These are phyloP conservation scores for Cyphomyrus plagiostoma DNA, from an alignment of 2,113 vertebrate species.

Conservation along the genomic window DNA sequence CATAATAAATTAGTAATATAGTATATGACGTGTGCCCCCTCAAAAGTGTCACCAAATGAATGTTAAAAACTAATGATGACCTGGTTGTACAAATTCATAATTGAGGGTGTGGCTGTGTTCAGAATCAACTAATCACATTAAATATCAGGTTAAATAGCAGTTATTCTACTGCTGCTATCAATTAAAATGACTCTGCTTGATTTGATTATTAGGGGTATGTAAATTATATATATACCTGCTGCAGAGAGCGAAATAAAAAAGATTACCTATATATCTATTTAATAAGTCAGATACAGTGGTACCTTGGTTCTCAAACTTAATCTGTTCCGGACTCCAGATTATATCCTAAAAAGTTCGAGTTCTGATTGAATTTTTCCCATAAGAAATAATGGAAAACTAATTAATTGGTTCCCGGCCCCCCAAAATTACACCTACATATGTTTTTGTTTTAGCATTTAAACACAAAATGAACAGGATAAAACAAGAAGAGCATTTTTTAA, in stretches of 20 bases:
- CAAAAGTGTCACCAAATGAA: not conserved
- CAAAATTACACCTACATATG: no score
- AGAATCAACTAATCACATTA: not conserved
- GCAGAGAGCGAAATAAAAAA: not conserved
- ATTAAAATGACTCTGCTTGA: not conserved
- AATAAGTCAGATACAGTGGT: not conserved
- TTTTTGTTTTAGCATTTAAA: no score
- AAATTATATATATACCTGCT: not conserved
- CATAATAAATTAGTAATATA: not conserved
- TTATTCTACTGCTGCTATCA: not conserved
- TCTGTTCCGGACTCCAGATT: no score
- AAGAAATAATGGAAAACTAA: no score
- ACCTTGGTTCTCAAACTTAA: no score
- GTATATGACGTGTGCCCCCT: not conserved
- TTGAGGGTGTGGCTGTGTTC: not conserved
- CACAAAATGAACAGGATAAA: no score
- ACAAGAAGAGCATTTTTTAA: no score
- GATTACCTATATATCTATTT: not conserved
- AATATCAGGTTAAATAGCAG: not conserved
- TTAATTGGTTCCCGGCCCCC: no score
- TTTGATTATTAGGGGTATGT: not conserved
- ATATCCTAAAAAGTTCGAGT: no score
- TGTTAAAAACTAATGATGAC: not conserved
- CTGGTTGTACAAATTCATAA: not conserved
- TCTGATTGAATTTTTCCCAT: no score